Evolutionary conservation across 1,140 invertebrate species (phyloP).

Genomic region (Coelopa frigida): DNA sequence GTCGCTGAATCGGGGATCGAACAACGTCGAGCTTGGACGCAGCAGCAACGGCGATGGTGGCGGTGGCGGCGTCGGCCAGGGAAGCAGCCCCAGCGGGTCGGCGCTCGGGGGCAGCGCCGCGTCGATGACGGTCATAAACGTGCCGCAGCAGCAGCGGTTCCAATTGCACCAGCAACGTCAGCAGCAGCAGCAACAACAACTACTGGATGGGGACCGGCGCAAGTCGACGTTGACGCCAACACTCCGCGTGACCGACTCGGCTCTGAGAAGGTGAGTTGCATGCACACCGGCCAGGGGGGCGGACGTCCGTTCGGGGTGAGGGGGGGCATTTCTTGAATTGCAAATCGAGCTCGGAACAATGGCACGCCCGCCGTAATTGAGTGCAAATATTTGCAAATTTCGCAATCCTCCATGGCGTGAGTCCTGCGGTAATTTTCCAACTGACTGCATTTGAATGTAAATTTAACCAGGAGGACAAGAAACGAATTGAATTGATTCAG

Average conservation of each 20-base stretch:
- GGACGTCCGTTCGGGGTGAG: not conserved
- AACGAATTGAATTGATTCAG: too few species aligned
- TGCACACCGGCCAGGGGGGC: not conserved
- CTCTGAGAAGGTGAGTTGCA: slow-evolving; percentile 27
- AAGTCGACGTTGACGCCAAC: slow-evolving; percentile 35
- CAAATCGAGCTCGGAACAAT: too few species aligned
- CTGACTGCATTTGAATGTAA: too few species aligned
- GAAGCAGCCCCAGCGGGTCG: slow-evolving; percentile 8
- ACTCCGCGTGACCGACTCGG: slow-evolving; percentile 31
- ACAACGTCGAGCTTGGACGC: slow-evolving; percentile 14
- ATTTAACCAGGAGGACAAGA: too few species aligned
- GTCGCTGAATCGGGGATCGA: slow-evolving; percentile 9
- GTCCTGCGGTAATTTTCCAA: too few species aligned
- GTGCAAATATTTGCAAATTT: too few species aligned
- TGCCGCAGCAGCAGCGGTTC: slow-evolving; percentile 16
- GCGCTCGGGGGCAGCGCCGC: slow-evolving; percentile 17
- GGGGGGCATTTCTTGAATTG: not conserved
- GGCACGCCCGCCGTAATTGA: too few species aligned
- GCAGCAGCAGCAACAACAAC: slow-evolving; percentile 14
- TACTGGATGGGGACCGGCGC: slow-evolving; percentile 18
- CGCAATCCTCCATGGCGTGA: too few species aligned
- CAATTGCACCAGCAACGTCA: slow-evolving; percentile 25
- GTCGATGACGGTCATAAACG: slow-evolving; percentile 12
- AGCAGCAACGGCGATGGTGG: not conserved
- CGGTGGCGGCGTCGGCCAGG: slow-evolving; percentile 3